Evolutionary conservation across 1,140 invertebrate genomes (phyloP), one percentile per base, ranked within the genome.

Genomic region (Sipha flava): DNA sequence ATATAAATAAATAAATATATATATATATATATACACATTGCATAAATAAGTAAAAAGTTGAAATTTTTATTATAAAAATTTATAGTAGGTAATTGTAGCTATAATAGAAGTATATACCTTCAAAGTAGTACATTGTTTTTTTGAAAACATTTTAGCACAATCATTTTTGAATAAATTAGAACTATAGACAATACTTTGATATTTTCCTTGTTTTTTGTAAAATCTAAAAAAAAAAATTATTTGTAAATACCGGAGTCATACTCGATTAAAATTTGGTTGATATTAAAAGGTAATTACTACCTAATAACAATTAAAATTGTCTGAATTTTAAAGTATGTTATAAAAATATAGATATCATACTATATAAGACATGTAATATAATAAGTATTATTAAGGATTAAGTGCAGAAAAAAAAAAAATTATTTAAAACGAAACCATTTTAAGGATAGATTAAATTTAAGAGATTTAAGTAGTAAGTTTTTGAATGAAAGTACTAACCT

Each of bases 141-240:
- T 68, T 26, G 80, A 64, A 70, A 79, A 80, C n/a, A 79, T 26
- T 54, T 81, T 81, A 64, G 81, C 45, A 37, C 73, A 73, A 26
- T 79, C 47, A 29, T 59, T 80, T 80, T 79, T 82, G n/a, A 81
- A 81, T 47, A 72, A 45, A 29, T 81, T 81, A 18, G 72, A 80
- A 40, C 31, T 52, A 34, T 40, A 40, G 12, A 57, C 49, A 26
- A 57, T 57, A 57, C 9, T 77, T 40, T 81, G 40, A 18, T 79
- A 80, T 52, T 73, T 80, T 7, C 79, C 40, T 57, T 81, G 79
- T 47, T 80, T 82, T 40, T 83, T 82, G 29, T 49, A 40, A 77
- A 80, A 87, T 84, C 86, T 90, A 81, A 52, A 85, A 86, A 80
- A 59, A 81, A 83, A 82, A 82, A 79, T 81, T n/a, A n/a, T n/a